Evolutionary conservation across 2,888 invertebrate species (phyloP).

Genomic region (Perdita meconis): DNA sequence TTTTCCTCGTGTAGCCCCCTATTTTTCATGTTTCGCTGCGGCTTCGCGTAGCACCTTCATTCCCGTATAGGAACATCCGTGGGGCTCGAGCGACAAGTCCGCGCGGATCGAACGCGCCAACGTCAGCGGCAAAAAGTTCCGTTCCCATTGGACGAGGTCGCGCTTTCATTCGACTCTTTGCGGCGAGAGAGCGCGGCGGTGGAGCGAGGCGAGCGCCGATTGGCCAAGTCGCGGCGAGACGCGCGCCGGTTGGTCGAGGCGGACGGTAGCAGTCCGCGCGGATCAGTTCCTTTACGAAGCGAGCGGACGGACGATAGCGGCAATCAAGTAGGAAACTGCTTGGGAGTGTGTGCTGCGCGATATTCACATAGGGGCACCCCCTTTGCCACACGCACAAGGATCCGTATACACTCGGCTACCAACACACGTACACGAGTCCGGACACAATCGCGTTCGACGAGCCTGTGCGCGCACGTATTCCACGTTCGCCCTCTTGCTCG

Average conservation of each 20-base stretch:
- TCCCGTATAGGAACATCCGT: slow-evolving; percentile 73
- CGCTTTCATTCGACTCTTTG: slow-evolving; percentile 75
- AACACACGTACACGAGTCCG: slow-evolving; percentile 47
- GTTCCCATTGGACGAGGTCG: slow-evolving; percentile 71
- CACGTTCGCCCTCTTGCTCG: slow-evolving; percentile 41
- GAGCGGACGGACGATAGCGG: slow-evolving; percentile 83
- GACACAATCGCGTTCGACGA: slow-evolving; percentile 47
- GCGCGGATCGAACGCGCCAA: slow-evolving; percentile 77
- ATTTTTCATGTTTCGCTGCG: slow-evolving; percentile 85
- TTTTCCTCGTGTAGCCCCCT: slow-evolving; percentile 84
- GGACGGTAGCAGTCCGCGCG: slow-evolving; percentile 75
- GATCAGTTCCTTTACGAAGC: slow-evolving; percentile 79
- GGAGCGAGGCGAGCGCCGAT: slow-evolving; percentile 50
- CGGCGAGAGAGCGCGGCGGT: slow-evolving; percentile 37
- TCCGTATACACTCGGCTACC: slow-evolving; percentile 63
- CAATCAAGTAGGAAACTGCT: slow-evolving; percentile 85
- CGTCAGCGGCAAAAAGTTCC: slow-evolving; percentile 71
- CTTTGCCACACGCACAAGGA: slow-evolving; percentile 69
- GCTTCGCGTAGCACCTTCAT: slow-evolving; percentile 84
- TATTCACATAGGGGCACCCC: slow-evolving; percentile 82
- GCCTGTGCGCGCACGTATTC: slow-evolving; percentile 50
- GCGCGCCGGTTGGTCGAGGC: slow-evolving; percentile 73
- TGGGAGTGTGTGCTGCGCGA: slow-evolving; percentile 83
- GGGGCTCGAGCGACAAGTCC: slow-evolving; percentile 72
- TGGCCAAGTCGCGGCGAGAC: slow-evolving; percentile 66